A percentile compares a stretch with the other conserved stretches of the same genome.
Evolutionary conservation across 92 coral and sea anemone species (phyloP).

Genomic region (Zoanthus sociatus): DNA sequence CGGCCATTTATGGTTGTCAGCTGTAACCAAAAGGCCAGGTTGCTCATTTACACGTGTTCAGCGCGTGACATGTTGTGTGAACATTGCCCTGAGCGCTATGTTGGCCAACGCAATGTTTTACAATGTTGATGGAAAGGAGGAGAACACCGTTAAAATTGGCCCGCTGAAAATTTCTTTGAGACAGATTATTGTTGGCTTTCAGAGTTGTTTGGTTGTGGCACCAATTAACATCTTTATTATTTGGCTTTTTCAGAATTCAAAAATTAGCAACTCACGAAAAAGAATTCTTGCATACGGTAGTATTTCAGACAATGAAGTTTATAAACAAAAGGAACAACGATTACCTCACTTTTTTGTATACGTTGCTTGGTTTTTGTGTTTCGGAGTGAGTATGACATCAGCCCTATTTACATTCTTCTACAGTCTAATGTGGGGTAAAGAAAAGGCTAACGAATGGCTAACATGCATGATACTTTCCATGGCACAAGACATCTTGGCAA

Average conservation of each 20-base stretch:
- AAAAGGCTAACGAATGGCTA: slow-evolving; percentile 45
- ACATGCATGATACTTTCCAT: slow-evolving; percentile 9
- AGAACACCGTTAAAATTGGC: slow-evolving; percentile 45
- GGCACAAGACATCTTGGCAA: slow-evolving; percentile 14
- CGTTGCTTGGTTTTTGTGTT: slow-evolving; percentile 70
- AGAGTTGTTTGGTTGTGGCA: slow-evolving; percentile 67
- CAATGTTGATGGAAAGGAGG: slow-evolving; percentile 45
- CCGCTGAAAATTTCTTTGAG: slow-evolving; percentile 58
- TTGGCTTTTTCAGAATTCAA: background rate
- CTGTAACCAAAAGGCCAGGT: slow-evolving; percentile 47
- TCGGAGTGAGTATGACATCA: slow-evolving; percentile 33
- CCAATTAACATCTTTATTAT: slow-evolving; percentile 64
- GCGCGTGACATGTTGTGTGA: slow-evolving; percentile 68
- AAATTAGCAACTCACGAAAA: background rate
- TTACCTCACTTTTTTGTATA: slow-evolving; percentile 70
- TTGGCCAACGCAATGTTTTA: slow-evolving; percentile 72
- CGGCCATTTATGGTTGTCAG: slow-evolving; percentile 70
- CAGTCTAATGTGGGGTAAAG: slow-evolving; percentile 74
- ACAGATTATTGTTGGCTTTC: slow-evolving; percentile 66
- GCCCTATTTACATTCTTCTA: slow-evolving; percentile 72
- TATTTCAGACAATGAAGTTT: background rate
- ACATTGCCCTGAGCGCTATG: slow-evolving; percentile 60
- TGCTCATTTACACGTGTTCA: slow-evolving; percentile 67
- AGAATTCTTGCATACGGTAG: background rate
- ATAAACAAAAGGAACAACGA: background rate